Base-by-base conservation (phyloP, 1,140 invertebrate genomes). In the Nephotettix cincticeps region DNA sequence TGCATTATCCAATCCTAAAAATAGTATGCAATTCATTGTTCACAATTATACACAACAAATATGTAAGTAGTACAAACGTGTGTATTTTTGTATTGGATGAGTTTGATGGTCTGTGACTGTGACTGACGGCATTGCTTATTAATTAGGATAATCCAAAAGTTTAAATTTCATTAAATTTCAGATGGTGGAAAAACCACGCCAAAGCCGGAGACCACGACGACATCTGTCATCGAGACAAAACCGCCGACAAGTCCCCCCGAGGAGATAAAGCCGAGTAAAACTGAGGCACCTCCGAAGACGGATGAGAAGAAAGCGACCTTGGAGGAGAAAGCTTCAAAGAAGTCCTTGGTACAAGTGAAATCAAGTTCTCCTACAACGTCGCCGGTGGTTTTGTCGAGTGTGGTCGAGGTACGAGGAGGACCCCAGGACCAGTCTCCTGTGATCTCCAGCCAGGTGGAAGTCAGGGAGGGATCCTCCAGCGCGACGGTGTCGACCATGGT, bases 241-340 rank as follows among this genome's bases (percentile, higher is more conserved):
- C 77, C 80, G 45, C 47, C 29, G 19, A 40, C 40, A n/a, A 32
- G n/a, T 23, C 56, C 69, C 1, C 30, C 36, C 19, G 77, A 82
- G 71, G 80, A 84, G 29, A 87, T 88, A 51, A 85, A 86, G 75
- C 86, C 87, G 1, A 86, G 84, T 72, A 88, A 87, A 82, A 81
- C 84, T 21, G 66, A 66, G 66, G 78, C 68, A 77, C 80, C 68
- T 29, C 17, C 27, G 80, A 83, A 80, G 75, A 54, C 47, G 25
- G 21, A 3, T 0, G 51, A 83, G 74, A 47, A 81, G 78, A 81
- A 68, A 73, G 27, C 64, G 29, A 45, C 47, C 32, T 23, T 29
- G 21, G 51, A 71, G 19, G 21, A 40, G 72, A 78, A 75, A 71
- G 68, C 77, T 28, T 68, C 75, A 27, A 73, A 32, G 77, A 73